Conservation (phyloP, 1,140 invertebrate species). For the Pygmarrhopalites habei region DNA sequence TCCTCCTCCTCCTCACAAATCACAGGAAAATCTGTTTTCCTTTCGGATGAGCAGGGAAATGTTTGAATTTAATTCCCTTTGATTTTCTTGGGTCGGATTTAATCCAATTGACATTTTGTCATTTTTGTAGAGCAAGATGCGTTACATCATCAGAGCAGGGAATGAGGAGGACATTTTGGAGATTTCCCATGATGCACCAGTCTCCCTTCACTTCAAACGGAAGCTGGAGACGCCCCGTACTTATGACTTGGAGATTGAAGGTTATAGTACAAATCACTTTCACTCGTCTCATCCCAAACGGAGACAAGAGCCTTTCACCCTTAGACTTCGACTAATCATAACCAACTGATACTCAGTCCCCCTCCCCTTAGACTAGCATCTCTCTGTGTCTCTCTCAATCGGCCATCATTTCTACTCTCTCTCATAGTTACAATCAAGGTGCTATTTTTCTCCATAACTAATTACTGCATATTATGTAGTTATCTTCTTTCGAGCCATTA, state of each 20-base stretch:
- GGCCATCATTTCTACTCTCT: too few species aligned
- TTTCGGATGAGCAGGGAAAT: too few species aligned
- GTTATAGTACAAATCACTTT: slow-evolving; percentile 43
- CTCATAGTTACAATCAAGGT: too few species aligned
- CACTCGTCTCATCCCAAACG: too few species aligned
- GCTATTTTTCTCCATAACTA: too few species aligned
- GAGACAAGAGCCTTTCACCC: slow-evolving; percentile 49
- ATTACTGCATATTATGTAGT: too few species aligned
- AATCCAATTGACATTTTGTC: too few species aligned
- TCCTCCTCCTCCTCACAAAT: too few species aligned
- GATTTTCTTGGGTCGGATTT: too few species aligned
- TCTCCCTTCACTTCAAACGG: slow-evolving; percentile 55
- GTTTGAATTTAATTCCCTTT: not conserved
- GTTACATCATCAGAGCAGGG: slow-evolving; percentile 58
- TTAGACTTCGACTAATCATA: slow-evolving; percentile 49
- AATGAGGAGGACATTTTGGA: slow-evolving; percentile 60
- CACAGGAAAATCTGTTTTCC: too few species aligned
- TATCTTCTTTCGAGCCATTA: too few species aligned
- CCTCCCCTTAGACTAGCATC: not conserved
- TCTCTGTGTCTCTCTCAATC: not conserved
- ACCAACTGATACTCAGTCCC: slow-evolving; percentile 38
- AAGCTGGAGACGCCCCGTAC: slow-evolving; percentile 51
- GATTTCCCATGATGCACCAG: slow-evolving; percentile 56
- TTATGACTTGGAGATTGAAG: slow-evolving; percentile 54
- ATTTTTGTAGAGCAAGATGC: slow-evolving; percentile 50